A percentile compares a stretch with the other conserved stretches of the same genome.
Evolutionary conservation across 64 coral and sea anemone species (phyloP).

Genomic region (Pocillopora damicornis): DNA sequence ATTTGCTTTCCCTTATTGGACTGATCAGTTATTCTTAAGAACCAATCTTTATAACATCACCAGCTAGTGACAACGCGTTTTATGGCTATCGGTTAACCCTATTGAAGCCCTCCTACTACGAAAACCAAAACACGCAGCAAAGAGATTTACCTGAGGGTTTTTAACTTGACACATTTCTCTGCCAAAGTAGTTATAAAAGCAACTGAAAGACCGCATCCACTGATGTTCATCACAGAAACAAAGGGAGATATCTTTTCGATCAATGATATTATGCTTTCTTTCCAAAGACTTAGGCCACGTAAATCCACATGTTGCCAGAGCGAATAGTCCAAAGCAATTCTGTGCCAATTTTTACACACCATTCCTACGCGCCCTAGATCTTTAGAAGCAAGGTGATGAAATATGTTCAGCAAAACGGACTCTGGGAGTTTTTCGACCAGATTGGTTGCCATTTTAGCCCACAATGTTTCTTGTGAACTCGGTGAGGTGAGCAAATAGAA

Average conservation of each 20-base stretch:
- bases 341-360: conserved; percentile 56
- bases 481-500: background rate
- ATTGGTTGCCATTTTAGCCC: background rate
- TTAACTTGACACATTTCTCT: conserved; percentile 32
- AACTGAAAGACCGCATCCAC: conserved; percentile 35
- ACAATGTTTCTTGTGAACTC: background rate
- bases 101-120: no score
- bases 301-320: conserved; percentile 60
- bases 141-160: conserved; percentile 27
- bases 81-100: no score
- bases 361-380: conserved; percentile 29
- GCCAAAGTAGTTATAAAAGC: conserved; percentile 8
- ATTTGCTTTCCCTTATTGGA: no score
- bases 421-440: conserved; percentile 68
- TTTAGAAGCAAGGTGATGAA: conserved; percentile 21
- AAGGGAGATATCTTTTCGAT: conserved; percentile 44
- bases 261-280: background rate
- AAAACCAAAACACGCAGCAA: no score
- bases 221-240: conserved; percentile 46
- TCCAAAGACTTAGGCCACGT: conserved; percentile 35
- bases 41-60: no score
- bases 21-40: no score
- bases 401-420: conserved; percentile 58
- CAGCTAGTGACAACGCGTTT: no score
- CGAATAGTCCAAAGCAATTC: conserved; percentile 58